Conservation (phyloP, 2,888 invertebrate species). For the Dyspetes luteomarginatus region DNA sequence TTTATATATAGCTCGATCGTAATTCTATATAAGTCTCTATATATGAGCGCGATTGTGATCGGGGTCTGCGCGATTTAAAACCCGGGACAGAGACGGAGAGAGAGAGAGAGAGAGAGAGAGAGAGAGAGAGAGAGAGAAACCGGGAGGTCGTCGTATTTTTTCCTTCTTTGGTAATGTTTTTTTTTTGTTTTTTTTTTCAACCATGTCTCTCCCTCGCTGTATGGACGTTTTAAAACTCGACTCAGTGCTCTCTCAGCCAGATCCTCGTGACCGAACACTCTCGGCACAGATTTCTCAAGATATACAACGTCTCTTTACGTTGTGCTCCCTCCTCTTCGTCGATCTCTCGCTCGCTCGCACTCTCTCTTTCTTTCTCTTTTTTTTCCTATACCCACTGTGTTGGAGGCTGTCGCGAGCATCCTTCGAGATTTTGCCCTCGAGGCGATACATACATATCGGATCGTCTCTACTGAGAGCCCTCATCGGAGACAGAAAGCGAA, state of each 20-base stretch:
- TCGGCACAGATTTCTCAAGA: constrained; percentile 62
- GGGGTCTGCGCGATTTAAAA: constrained; percentile 37
- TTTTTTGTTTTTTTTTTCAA: neutral
- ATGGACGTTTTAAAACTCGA: constrained; percentile 58
- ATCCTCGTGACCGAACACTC: constrained; percentile 64
- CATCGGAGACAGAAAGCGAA: neutral
- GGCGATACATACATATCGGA: constrained; percentile 55
- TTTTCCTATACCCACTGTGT: neutral
- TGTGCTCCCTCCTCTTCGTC: neutral
- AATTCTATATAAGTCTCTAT: constrained; percentile 19
- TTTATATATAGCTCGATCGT: neutral
- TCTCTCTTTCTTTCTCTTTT: neutral
- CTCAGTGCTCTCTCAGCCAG: constrained; percentile 47
- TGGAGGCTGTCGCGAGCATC: constrained; percentile 33
- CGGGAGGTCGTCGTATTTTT: constrained; percentile 58
- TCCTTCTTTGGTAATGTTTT: constrained; percentile 14
- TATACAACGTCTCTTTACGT: constrained; percentile 29
- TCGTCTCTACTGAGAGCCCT: constrained; percentile 43
- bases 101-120: neutral
- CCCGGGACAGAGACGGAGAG: neutral
- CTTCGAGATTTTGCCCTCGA: constrained; percentile 55
- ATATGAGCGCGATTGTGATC: constrained; percentile 32
- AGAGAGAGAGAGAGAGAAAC: constrained; percentile 17
- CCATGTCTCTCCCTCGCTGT: constrained; percentile 30
- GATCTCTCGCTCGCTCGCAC: neutral